These are phyloP conservation scores for Campylomormyrus tamandua DNA, from an alignment of 2,113 vertebrate species.

Conservation along the genomic window DNA sequence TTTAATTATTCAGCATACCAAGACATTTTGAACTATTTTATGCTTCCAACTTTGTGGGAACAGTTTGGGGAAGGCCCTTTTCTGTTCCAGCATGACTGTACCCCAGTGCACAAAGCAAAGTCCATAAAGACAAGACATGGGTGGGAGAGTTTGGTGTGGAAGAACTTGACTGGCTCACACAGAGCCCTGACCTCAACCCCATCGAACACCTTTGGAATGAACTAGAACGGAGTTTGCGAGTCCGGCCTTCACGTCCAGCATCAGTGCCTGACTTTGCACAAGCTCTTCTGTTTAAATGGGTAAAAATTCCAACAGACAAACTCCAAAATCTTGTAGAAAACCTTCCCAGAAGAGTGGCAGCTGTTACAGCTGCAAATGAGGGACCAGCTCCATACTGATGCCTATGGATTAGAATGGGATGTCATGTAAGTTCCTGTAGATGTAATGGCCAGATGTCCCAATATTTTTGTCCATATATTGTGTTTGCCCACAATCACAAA, in stretches of 20 bases:
- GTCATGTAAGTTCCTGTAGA: not conserved
- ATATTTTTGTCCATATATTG: not conserved
- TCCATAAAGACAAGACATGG: no score
- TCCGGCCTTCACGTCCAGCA: no score
- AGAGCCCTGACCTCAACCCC: not conserved
- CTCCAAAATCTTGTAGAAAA: not conserved
- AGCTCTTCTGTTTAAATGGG: not conserved
- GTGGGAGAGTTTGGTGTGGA: no score
- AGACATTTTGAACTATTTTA: not conserved
- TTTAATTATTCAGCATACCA: no score
- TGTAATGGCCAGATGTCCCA: not conserved
- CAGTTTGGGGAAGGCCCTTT: not conserved
- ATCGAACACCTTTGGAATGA: not conserved
- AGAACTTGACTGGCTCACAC: no score
- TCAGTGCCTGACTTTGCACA: not conserved
- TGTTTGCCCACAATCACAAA: not conserved
- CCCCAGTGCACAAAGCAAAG: no score
- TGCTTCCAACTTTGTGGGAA: not conserved
- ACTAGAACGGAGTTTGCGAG: not conserved
- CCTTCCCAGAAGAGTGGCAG: not conserved
- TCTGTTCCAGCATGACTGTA: not conserved
- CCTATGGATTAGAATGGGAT: not conserved
- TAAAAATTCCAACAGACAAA: not conserved
- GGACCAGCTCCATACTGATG: not conserved
- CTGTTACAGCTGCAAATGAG: no score